Evolutionary conservation across 2,888 invertebrate genomes (phyloP).

Genomic region (Gerris lacustris): DNA sequence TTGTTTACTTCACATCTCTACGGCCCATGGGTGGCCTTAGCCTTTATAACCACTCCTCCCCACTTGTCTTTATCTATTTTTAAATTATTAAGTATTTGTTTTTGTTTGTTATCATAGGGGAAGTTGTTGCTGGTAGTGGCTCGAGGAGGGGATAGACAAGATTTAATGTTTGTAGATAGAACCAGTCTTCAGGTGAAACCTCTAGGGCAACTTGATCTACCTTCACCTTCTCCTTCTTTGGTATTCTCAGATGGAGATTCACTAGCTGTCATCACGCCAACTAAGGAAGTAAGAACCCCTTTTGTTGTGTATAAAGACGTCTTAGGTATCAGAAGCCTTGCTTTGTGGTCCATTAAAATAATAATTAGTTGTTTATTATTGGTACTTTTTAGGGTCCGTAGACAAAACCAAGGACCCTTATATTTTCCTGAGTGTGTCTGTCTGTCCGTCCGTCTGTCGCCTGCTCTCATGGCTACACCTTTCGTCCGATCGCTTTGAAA

Average conservation of each 20-base stretch:
- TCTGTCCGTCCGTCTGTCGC: too few relatives aligned
- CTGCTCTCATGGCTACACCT: too few relatives aligned
- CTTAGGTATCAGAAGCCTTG: conserved; percentile 5
- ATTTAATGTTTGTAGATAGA: conserved; percentile 45
- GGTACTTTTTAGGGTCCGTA: too few relatives aligned
- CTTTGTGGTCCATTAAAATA: conserved; percentile 10
- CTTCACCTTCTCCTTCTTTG: conserved; percentile 38
- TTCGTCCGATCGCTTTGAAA: too few relatives aligned
- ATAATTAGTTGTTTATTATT: not conserved
- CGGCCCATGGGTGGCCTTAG: too few relatives aligned
- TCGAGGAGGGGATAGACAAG: conserved; percentile 34
- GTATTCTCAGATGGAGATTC: conserved; percentile 69
- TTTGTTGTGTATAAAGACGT: not conserved
- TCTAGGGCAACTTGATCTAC: conserved; percentile 25
- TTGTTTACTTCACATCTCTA: too few relatives aligned
- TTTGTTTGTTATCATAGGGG: conserved; percentile 44
- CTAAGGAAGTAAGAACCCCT: conserved; percentile 54
- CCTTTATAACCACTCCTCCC: too few relatives aligned
- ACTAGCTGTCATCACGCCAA: conserved; percentile 63
- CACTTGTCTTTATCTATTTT: too few relatives aligned
- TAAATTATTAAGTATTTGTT: too few relatives aligned
- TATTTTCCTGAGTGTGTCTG: too few relatives aligned
- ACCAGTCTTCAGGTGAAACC: conserved; percentile 42
- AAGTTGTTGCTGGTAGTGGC: conserved; percentile 41
- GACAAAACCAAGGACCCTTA: too few relatives aligned